Evolutionary conservation across 2,888 invertebrate genomes (phyloP), one percentile per base, ranked within the genome.

Genomic region (Parnassius apollo): DNA sequence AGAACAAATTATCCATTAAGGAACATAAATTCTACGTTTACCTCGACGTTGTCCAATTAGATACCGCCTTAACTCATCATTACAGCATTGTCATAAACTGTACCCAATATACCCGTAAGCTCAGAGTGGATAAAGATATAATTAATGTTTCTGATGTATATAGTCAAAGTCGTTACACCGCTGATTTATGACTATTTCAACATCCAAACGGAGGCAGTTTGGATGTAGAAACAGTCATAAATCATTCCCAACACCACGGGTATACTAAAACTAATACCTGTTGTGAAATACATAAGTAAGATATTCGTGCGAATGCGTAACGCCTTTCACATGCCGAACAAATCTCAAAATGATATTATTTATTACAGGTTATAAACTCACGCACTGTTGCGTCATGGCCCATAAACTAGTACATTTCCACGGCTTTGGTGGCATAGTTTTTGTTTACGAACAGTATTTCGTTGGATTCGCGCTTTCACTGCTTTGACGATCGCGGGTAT

Each of bases 301-400:
- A 66, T 57, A 64, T 67, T 66, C 68, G 66, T 61, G 66, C 56
- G 55, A 68, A 72, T 71, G 71, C 71, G 71, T 72, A 69, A 67
- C 18, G 18, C 18, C 18, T 18, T 18, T 18, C 18, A 18, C 65
- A 66, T 67, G 67, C 65, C 66, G 67, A 65, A 69, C 67, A 65
- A 67, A 67, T 68, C 68, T 70, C 66, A 64, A 66, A 65, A 65
- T 66, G 62, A 61, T 61, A 70, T 71, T 66, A 69, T 73, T 69
- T 73, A 71, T 68, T 63, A 62, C 62, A 25, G 67, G 64, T 64
- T 66, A 67, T 67, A 68, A 69, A 68, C 66, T 65, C 67, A 69
- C 69, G 67, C 69, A 65, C 67, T 61, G 66, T 57, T 63, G 66
- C 65, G 66, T 68, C 69, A 65, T 67, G 66, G 18, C 60, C 65